A percentile compares a stretch with the other conserved stretches of the same genome.
These are phyloP conservation scores for Burhinus bistriatus DNA, from an alignment of 2,113 vertebrate species.

Conservation along the genomic window DNA sequence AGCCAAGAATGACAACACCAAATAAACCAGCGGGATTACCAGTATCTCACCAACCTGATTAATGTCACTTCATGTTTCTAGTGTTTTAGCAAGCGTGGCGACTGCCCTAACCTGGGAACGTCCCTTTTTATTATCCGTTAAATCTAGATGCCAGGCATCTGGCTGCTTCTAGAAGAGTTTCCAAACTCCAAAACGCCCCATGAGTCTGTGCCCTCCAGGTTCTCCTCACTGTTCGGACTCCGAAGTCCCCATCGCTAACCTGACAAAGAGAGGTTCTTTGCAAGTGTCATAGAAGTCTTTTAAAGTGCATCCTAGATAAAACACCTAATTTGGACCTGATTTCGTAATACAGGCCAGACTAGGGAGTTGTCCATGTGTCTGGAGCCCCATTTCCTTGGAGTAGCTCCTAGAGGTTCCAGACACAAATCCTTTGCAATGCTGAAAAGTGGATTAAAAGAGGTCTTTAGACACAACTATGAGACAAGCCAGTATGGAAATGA, in stretches of 20 bases:
- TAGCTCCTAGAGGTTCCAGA: neutral
- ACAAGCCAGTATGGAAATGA: neutral
- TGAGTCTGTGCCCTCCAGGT: neutral
- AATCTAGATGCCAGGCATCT: neutral
- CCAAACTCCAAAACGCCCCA: neutral
- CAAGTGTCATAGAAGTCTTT: neutral
- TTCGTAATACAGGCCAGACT: neutral
- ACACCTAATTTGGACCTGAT: neutral
- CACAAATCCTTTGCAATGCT: neutral
- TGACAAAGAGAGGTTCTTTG: neutral
- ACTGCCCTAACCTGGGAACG: neutral
- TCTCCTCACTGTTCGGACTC: neutral
- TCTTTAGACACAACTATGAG: neutral
- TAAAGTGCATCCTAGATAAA: neutral
- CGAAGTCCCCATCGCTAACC: neutral
- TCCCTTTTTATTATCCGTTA: neutral
- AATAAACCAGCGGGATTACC: slow-evolving; percentile 53
- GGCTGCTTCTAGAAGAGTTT: neutral
- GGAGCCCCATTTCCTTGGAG: neutral
- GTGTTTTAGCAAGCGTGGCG: neutral
- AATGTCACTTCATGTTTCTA: slow-evolving; percentile 7
- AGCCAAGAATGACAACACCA: slow-evolving; percentile 55
- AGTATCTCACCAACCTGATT: slow-evolving; percentile 41
- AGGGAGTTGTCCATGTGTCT: neutral
- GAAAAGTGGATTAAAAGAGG: neutral